Evolutionary conservation across 2,113 vertebrate species (phyloP).

Genomic region (Calidris pygmaea): DNA sequence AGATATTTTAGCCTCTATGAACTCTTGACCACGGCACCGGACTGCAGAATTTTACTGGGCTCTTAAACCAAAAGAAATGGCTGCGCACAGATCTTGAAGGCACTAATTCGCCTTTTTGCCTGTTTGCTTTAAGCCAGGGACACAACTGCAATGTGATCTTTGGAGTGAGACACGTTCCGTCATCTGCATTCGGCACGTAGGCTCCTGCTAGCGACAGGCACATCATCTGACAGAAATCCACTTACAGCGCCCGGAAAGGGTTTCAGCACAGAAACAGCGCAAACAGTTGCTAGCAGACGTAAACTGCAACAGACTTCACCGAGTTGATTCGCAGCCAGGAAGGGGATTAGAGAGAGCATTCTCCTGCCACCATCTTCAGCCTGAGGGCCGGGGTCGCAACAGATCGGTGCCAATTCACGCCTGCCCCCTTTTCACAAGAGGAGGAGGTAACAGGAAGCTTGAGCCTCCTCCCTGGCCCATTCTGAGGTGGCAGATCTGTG

Average conservation of each 20-base stretch:
- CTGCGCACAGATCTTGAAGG: background rate
- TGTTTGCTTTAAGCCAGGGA: background rate
- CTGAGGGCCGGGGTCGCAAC: background rate
- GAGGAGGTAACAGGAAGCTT: background rate
- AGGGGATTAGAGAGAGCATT: slow-evolving; percentile 25
- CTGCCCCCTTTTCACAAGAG: background rate
- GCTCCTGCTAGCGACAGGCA: background rate
- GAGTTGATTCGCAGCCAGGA: slow-evolving; percentile 24
- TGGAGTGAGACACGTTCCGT: background rate
- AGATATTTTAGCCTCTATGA: slow-evolving; percentile 6
- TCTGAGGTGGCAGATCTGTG: background rate
- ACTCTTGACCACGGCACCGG: background rate
- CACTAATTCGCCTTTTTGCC: background rate
- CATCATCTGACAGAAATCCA: slow-evolving; percentile 42
- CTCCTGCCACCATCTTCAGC: background rate
- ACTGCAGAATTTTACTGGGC: background rate
- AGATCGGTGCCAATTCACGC: background rate
- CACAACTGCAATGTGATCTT: slow-evolving; percentile 46
- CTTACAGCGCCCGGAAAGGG: background rate
- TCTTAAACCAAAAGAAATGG: background rate
- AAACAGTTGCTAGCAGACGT: slow-evolving; percentile 43
- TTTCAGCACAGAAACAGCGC: background rate
- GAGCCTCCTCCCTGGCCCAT: background rate
- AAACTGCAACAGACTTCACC: slow-evolving; percentile 37
- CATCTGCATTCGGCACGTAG: slow-evolving; percentile 40